These are phyloP conservation scores for Leiothrix lutea DNA, from an alignment of 2,113 vertebrate species.

Conservation along the genomic window DNA sequence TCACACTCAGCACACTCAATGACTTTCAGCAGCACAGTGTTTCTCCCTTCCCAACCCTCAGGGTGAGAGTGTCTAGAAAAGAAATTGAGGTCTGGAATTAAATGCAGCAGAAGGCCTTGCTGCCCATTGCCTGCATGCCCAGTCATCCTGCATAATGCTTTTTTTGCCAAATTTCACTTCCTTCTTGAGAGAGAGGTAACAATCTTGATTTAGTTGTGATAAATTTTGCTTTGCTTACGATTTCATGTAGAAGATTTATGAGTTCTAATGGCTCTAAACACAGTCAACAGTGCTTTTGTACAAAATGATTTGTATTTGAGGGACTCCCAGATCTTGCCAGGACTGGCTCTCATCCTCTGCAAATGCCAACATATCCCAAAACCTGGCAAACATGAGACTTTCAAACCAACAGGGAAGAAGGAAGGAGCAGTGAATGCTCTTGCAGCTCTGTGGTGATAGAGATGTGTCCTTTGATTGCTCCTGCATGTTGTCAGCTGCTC, in stretches of 20 bases:
- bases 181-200: not conserved
- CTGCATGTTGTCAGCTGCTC: not conserved
- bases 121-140: not conserved
- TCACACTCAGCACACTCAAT: conserved; percentile 24
- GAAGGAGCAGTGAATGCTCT: conserved; percentile 8
- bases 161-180: not conserved
- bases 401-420: not conserved
- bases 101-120: conserved; percentile 15
- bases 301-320: not conserved
- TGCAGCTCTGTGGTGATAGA: conserved; percentile 7
- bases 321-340: not conserved
- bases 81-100: conserved; percentile 8
- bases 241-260: not conserved
- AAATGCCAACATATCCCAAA: not conserved
- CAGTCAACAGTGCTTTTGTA: not conserved
- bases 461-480: not conserved
- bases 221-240: not conserved
- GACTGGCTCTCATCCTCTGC: not conserved
- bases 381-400: not conserved
- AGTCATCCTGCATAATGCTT: not conserved
- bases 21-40: conserved; percentile 30
- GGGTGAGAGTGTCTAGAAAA: conserved; percentile 25
- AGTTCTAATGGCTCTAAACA: not conserved
- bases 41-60: conserved; percentile 8
- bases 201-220: not conserved